These are phyloP conservation scores for Oenanthe melanoleuca DNA, from an alignment of 2,113 vertebrate species.

Conservation along the genomic window DNA sequence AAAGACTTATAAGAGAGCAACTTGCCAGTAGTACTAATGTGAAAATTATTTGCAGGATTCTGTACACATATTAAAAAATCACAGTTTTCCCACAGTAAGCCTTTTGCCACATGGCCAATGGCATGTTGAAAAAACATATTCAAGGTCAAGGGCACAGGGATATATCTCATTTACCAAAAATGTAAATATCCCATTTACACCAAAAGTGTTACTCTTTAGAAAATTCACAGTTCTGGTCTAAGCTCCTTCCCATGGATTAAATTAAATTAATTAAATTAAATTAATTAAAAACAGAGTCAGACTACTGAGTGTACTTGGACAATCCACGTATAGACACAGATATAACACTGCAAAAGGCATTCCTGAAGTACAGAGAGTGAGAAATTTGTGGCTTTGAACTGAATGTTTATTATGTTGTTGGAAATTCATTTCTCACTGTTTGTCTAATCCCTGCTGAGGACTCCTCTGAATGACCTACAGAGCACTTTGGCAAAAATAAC, in stretches of 20 bases:
- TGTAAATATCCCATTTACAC: not conserved
- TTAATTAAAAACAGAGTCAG: not conserved
- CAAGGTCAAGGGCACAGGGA: not conserved
- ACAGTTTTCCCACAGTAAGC: not conserved
- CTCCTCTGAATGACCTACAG: not conserved
- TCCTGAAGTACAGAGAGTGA: not conserved
- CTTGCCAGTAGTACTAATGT: not conserved
- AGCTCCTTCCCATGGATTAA: not conserved
- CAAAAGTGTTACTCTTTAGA: not conserved
- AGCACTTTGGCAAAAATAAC: not conserved
- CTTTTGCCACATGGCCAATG: not conserved
- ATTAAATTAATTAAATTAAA: not conserved
- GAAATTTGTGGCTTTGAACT: not conserved
- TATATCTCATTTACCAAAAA: not conserved
- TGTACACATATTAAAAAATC: not conserved
- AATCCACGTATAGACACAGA: not conserved
- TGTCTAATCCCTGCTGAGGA: not conserved
- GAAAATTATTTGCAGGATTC: not conserved
- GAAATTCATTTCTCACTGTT: not conserved
- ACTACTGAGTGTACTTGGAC: not conserved
- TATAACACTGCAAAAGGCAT: not conserved
- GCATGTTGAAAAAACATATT: not conserved
- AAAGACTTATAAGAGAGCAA: not conserved
- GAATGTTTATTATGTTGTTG: not conserved
- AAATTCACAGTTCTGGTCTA: not conserved